Conservation (phyloP, 2,888 invertebrate species). For the Rhingia rostrata region DNA sequence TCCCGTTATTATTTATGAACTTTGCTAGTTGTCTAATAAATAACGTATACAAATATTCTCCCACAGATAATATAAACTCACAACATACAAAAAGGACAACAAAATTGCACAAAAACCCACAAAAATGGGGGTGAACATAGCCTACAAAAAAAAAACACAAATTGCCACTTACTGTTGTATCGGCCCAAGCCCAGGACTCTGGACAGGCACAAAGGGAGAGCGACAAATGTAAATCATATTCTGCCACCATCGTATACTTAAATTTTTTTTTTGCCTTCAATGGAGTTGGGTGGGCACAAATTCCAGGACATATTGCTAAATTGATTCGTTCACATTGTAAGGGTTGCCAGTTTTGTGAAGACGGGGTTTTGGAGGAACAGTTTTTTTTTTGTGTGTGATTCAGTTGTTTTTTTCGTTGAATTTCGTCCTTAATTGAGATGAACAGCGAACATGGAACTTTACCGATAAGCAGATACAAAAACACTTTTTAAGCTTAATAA, state of each 20-base stretch:
- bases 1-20: slow-evolving; percentile 43
- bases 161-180: background rate
- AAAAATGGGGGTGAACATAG: background rate
- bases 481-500: too few relatives aligned
- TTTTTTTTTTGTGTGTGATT: too few relatives aligned
- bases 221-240: slow-evolving; percentile 17
- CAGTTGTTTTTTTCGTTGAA: too few relatives aligned
- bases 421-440: too few relatives aligned
- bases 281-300: background rate
- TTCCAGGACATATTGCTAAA: too few relatives aligned
- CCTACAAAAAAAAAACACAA: slow-evolving; percentile 2
- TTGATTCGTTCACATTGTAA: too few relatives aligned
- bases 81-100: background rate
- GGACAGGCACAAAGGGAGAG: background rate
- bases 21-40: slow-evolving; percentile 18
- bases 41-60: slow-evolving; percentile 9
- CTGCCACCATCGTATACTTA: background rate
- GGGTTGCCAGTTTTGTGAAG: too few relatives aligned
- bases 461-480: too few relatives aligned
- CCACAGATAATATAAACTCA: background rate
- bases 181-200: background rate
- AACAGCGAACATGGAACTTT: too few relatives aligned
- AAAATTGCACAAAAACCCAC: slow-evolving; percentile 4
- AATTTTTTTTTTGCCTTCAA: background rate
- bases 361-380: too few relatives aligned